Percentiles rank a stretch among this genome's conserved stretches.
Conservation (phyloP, 2,797 vertebrate species). For the Enteromius argenteus region DNA sequence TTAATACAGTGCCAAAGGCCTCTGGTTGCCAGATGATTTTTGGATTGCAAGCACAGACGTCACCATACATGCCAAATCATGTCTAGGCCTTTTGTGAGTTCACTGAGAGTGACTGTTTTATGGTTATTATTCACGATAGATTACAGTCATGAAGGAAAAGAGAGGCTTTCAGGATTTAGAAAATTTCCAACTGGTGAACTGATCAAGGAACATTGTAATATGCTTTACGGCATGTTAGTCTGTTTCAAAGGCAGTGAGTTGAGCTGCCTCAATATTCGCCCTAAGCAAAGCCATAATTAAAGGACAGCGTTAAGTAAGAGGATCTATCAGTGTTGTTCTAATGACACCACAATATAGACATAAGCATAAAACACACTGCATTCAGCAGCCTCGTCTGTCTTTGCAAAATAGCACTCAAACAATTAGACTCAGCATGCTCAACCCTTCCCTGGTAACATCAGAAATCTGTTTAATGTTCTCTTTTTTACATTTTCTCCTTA, state of each 20-base stretch:
- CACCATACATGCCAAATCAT: constrained; percentile 14
- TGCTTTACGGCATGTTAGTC: not conserved
- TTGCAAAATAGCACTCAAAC: constrained; percentile 1
- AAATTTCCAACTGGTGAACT: not conserved
- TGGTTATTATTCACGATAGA: constrained; percentile 17
- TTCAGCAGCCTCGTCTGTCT: not conserved
- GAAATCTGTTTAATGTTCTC: not conserved
- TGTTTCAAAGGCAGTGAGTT: not conserved
- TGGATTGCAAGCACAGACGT: not conserved
- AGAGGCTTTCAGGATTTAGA: not conserved
- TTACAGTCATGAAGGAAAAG: not conserved
- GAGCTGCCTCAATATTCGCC: not conserved
- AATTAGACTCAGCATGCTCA: constrained; percentile 1
- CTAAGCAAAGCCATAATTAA: constrained; percentile 17
- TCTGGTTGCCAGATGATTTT: constrained; percentile 19
- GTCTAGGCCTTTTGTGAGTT: constrained; percentile 11
- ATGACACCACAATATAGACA: constrained; percentile 24
- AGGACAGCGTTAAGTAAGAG: constrained; percentile 11
- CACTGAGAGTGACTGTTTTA: not conserved
- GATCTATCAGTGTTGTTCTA: constrained; percentile 36
- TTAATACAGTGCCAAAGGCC: not conserved
- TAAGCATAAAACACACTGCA: constrained; percentile 3
- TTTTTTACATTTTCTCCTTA: constrained; percentile 6
- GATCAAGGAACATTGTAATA: not conserved
- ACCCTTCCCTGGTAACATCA: constrained; percentile 23